phyloP scores from a whole-genome alignment of 2,888 invertebrate species.

The Morinoia aosen region DNA sequence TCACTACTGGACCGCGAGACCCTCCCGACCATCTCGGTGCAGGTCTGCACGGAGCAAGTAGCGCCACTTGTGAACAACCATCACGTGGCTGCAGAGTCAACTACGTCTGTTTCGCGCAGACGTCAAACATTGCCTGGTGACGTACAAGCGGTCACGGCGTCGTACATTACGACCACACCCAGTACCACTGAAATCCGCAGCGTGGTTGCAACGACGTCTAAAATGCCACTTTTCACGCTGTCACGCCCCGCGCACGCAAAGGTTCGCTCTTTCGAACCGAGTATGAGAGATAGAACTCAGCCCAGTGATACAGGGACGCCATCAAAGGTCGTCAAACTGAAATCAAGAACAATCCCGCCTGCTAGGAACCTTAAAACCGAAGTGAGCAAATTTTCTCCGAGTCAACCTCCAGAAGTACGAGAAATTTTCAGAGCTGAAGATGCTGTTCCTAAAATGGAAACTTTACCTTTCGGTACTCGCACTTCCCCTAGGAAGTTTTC shows the following conservation, averaged over 20 bases:
- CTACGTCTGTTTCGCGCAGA: slow-evolving; percentile 44
- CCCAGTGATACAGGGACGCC: not conserved
- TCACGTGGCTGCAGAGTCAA: not conserved
- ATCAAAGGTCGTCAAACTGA: not conserved
- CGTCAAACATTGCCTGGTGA: not conserved
- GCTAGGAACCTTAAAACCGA: not conserved
- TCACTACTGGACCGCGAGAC: slow-evolving; percentile 85
- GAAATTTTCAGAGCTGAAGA: not conserved
- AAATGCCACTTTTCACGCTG: not conserved
- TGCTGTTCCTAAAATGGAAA: slow-evolving; percentile 15
- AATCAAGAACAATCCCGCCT: not conserved
- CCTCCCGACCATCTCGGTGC: slow-evolving; percentile 80
- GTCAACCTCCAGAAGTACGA: not conserved
- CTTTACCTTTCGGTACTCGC: slow-evolving; percentile 40
- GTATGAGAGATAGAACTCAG: not conserved
- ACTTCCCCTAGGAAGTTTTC: slow-evolving; percentile 38
- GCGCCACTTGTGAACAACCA: slow-evolving; percentile 77
- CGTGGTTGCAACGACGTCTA: not conserved
- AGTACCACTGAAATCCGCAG: not conserved
- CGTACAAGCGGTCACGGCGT: not conserved
- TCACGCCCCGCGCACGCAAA: not conserved
- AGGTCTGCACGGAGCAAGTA: slow-evolving; percentile 85
- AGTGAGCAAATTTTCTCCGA: not conserved
- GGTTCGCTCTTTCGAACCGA: not conserved
- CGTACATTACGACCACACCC: not conserved